Evolutionary conservation across 2,888 invertebrate species (phyloP).

Genomic region (Dermolepida albohirtum): DNA sequence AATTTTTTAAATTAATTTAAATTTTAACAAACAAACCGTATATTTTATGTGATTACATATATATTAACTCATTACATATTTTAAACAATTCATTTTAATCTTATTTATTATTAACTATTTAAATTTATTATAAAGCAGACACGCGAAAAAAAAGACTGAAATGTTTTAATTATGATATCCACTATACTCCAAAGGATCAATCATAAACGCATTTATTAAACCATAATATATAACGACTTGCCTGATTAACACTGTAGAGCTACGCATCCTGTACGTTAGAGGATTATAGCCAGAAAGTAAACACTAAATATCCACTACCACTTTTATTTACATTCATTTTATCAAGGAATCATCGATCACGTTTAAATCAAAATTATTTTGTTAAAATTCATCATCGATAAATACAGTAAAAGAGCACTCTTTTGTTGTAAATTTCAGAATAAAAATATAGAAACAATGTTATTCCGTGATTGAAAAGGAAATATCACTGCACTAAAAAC

Average conservation of each 20-base stretch:
- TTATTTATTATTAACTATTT: no score
- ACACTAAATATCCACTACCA: constrained; percentile 22
- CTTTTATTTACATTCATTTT: neutral
- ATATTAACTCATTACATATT: no score
- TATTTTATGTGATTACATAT: no score
- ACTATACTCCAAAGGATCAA: neutral
- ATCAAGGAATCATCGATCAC: no score
- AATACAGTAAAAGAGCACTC: constrained; percentile 12
- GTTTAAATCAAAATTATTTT: no score
- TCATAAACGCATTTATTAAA: neutral
- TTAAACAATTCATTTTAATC: no score
- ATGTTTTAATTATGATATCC: no score
- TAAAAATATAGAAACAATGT: neutral
- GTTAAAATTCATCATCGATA: no score
- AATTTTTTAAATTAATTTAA: no score
- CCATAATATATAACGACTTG: constrained; percentile 6
- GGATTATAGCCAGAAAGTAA: constrained; percentile 23
- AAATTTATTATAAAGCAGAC: no score
- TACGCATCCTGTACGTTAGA: constrained; percentile 32
- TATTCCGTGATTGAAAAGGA: neutral
- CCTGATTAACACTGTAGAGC: constrained; percentile 32
- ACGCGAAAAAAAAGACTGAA: no score
- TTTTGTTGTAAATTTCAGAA: neutral
- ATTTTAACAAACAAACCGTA: no score
- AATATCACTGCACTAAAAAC: constrained; percentile 5